A percentile compares a stretch with the other conserved stretches of the same genome.
Evolutionary conservation across 1,140 invertebrate species (phyloP).

Genomic region (Thrips palmi): DNA sequence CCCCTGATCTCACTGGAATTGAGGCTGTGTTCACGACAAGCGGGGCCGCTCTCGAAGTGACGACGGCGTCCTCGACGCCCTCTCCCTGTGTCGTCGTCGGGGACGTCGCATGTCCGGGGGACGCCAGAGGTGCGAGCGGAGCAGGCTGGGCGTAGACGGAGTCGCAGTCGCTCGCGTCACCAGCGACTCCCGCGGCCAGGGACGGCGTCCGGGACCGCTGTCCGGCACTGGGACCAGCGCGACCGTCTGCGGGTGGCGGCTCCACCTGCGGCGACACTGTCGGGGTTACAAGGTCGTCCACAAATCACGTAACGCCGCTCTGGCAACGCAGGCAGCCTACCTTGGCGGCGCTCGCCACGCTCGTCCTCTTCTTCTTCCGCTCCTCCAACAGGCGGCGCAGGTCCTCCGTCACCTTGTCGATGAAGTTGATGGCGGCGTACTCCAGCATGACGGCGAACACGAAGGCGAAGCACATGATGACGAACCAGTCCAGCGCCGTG

Average conservation of each 20-base stretch:
- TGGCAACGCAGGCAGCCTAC: not conserved
- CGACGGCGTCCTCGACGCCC: too few relatives aligned
- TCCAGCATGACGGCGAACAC: conserved; percentile 39
- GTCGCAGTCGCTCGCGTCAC: not conserved
- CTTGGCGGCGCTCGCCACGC: not conserved
- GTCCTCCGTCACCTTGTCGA: conserved; percentile 28
- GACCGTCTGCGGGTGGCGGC: not conserved
- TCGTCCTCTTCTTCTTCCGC: conserved; percentile 14
- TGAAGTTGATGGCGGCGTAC: conserved; percentile 39
- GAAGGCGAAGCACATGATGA: conserved; percentile 37
- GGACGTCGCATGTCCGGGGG: too few relatives aligned
- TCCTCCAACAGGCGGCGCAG: conserved; percentile 19
- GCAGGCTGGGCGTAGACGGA: too few relatives aligned
- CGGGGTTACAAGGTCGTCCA: conserved; percentile 1
- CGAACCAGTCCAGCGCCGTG: conserved; percentile 39
- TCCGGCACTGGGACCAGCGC: not conserved
- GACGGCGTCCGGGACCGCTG: not conserved
- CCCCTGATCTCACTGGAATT: too few relatives aligned
- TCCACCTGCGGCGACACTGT: not conserved
- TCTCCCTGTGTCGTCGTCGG: too few relatives aligned
- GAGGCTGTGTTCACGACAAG: too few relatives aligned
- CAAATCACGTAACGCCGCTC: not conserved
- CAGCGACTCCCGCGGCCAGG: not conserved
- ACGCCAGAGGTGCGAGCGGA: too few relatives aligned
- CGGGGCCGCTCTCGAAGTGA: too few relatives aligned